These are phyloP conservation scores for Aphis gossypii DNA, from an alignment of 1,140 invertebrate genomes.

Conservation along the genomic window DNA sequence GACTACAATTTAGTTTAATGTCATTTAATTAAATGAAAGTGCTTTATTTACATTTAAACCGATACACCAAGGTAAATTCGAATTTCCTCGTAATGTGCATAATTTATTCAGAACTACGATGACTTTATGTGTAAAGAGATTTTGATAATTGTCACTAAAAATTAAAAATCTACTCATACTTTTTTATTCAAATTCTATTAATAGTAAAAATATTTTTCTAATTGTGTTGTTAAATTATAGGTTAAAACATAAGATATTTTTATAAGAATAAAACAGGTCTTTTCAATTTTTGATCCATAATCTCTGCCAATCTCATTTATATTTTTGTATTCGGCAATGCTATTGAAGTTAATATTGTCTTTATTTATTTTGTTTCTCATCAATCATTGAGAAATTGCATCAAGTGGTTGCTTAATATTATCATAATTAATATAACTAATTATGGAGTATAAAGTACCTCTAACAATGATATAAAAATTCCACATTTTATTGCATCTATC, in stretches of 20 bases:
- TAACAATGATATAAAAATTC: neutral
- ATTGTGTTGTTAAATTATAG: too few species aligned
- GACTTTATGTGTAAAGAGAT: neutral
- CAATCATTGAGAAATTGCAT: neutral
- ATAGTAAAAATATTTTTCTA: too few species aligned
- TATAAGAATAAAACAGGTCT: neutral
- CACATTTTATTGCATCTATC: neutral
- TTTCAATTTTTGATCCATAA: neutral
- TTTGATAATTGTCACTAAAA: neutral
- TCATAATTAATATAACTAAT: neutral
- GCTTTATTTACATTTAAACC: neutral
- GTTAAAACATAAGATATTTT: neutral
- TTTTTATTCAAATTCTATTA: neutral
- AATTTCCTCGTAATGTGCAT: neutral
- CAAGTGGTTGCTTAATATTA: neutral
- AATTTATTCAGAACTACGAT: neutral
- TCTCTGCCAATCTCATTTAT: neutral
- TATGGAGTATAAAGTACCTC: neutral
- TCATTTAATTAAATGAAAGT: neutral
- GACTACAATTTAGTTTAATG: neutral
- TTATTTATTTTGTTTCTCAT: neutral
- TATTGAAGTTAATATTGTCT: neutral
- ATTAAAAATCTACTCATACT: neutral
- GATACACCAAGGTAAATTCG: neutral
- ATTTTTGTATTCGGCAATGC: neutral